These are phyloP conservation scores for Neopipo cinnamomea DNA, from an alignment of 2,113 vertebrate genomes.

Conservation along the genomic window DNA sequence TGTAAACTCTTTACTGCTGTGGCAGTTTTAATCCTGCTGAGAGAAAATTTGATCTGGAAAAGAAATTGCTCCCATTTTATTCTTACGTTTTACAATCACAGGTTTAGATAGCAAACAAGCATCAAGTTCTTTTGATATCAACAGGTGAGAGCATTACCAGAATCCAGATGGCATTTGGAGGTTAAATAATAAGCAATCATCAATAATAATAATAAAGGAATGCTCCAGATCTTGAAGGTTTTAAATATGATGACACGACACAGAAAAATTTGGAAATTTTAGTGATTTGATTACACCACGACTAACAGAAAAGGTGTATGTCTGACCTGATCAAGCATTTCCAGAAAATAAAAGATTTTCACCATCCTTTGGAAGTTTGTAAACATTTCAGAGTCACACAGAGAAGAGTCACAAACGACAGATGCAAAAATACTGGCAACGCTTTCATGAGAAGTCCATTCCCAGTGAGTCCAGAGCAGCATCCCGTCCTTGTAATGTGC, in stretches of 20 bases:
- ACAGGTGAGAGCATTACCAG: conserved; percentile 8
- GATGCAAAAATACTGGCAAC: background rate
- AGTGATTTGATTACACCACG: background rate
- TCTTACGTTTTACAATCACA: conserved; percentile 61
- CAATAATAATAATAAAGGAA: background rate
- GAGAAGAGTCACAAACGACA: background rate
- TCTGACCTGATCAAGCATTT: background rate
- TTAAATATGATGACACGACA: background rate
- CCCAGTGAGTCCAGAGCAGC: background rate
- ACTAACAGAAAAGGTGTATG: background rate
- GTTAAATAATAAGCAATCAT: background rate
- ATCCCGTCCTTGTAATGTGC: rapidly evolving
- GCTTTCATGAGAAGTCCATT: background rate
- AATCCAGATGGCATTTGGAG: conserved; percentile 28
- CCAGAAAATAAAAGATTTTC: background rate
- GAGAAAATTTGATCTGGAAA: conserved; percentile 60
- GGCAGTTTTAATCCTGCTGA: conserved; percentile 75
- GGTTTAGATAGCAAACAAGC: conserved; percentile 59
- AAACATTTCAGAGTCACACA: background rate
- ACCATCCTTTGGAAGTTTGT: background rate
- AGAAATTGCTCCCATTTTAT: conserved; percentile 67
- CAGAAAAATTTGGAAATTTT: background rate
- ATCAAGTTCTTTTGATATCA: conserved; percentile 15
- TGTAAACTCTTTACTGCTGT: conserved; percentile 76
- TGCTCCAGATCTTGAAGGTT: background rate